These are phyloP conservation scores for Apodemia mormo DNA, from an alignment of 2,888 invertebrate genomes.

Conservation along the genomic window DNA sequence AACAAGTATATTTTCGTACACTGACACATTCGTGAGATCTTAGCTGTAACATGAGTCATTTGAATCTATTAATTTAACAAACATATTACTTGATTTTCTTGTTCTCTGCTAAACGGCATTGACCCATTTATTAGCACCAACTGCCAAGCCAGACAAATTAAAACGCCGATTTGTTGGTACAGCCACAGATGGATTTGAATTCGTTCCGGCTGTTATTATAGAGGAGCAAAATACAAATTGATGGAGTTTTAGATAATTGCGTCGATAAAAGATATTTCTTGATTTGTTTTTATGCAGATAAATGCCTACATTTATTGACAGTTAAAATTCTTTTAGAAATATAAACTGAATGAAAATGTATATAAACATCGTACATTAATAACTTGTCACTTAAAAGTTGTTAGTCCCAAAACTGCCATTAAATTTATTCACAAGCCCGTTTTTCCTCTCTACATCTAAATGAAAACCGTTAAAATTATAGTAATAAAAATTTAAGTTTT, in stretches of 20 bases:
- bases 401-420: too few relatives aligned
- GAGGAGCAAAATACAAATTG: constrained; percentile 9
- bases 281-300: background rate
- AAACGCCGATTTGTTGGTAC: constrained; percentile 1
- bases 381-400: too few relatives aligned
- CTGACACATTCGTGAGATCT: constrained; percentile 23
- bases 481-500: too few relatives aligned
- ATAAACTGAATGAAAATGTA: too few relatives aligned
- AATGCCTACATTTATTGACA: background rate
- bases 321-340: background rate
- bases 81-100: constrained; percentile 27
- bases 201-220: constrained; percentile 16
- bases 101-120: constrained; percentile 23
- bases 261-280: background rate
- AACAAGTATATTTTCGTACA: constrained; percentile 9
- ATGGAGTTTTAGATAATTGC: background rate
- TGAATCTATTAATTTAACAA: constrained; percentile 55
- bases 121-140: constrained; percentile 20
- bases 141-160: constrained; percentile 10
- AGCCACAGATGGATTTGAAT: background rate
- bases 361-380: too few relatives aligned
- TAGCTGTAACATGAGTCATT: constrained; percentile 54
- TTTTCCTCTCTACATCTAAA: too few relatives aligned
- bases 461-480: too few relatives aligned
- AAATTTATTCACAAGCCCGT: too few relatives aligned